Conservation (phyloP, 2,888 invertebrate genomes). For the Gasteruption jaculator region DNA sequence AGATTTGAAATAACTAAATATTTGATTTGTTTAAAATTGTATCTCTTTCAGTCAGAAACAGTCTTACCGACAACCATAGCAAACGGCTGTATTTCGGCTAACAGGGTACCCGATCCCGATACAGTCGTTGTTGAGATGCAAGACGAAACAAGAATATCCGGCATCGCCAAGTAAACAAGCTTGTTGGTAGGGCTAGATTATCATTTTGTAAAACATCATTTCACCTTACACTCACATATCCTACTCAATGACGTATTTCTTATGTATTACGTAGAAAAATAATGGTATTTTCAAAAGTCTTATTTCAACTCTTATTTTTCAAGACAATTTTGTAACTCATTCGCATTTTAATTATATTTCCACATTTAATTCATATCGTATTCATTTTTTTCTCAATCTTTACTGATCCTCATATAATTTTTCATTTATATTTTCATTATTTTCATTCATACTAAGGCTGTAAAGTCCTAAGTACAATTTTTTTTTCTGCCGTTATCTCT, state of each 20-base stretch:
- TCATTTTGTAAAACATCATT: constrained; percentile 33
- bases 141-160: constrained; percentile 46
- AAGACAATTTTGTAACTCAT: no score
- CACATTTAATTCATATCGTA: no score
- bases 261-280: constrained; percentile 7
- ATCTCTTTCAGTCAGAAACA: constrained; percentile 43
- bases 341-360: no score
- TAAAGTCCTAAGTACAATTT: no score
- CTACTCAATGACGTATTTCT: background rate
- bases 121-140: constrained; percentile 49
- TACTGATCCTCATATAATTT: no score
- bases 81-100: constrained; percentile 48
- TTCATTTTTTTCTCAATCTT: no score
- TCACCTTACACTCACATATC: constrained; percentile 22
- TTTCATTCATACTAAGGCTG: no score
- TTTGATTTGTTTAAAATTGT: constrained; percentile 10
- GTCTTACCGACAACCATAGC: constrained; percentile 46
- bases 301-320: constrained; percentile 6
- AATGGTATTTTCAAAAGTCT: constrained; percentile 15
- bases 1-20: background rate
- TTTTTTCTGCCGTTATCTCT: no score
- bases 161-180: constrained; percentile 50
- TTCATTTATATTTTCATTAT: no score
- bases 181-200: constrained; percentile 51
- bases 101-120: constrained; percentile 48